phyloP scores from a whole-genome alignment of 2,797 vertebrate species.

The Setipinna tenuifilis region DNA sequence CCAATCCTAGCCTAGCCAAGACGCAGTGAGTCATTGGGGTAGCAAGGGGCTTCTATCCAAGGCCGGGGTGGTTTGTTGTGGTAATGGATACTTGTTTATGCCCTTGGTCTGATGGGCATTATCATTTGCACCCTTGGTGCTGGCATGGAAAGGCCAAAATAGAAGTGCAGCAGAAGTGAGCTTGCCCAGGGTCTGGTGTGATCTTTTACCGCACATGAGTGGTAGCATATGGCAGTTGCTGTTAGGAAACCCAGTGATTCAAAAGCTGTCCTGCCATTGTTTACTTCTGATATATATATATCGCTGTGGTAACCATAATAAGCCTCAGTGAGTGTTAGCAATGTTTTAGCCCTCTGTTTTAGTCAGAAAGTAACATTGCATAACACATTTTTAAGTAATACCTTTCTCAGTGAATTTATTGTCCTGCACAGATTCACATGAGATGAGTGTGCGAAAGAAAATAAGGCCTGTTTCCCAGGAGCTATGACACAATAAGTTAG shows the following conservation, averaged over 20 bases:
- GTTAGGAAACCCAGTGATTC: background rate
- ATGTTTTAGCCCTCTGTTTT: background rate
- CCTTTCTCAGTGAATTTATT: slow-evolving; percentile 15
- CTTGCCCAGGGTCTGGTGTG: background rate
- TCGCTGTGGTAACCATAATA: background rate
- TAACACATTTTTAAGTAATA: background rate
- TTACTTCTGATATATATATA: background rate
- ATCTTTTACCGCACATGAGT: background rate
- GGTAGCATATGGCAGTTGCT: background rate
- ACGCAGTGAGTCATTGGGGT: background rate
- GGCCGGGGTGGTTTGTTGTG: background rate
- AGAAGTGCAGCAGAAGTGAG: background rate
- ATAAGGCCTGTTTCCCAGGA: background rate
- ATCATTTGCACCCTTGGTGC: background rate
- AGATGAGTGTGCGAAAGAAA: background rate
- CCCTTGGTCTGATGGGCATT: background rate
- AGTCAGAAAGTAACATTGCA: background rate
- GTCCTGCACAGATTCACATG: background rate
- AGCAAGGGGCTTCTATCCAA: background rate
- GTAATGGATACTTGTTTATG: slow-evolving; percentile 11
- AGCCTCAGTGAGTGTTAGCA: background rate
- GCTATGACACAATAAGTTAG: slow-evolving; percentile 22
- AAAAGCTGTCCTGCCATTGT: background rate
- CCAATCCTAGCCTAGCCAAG: slow-evolving; percentile 12
- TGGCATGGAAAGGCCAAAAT: background rate